Evolutionary conservation across 2,797 vertebrate genomes (phyloP), one percentile per base, ranked within the genome.

Genomic region (Sciurus carolinensis): DNA sequence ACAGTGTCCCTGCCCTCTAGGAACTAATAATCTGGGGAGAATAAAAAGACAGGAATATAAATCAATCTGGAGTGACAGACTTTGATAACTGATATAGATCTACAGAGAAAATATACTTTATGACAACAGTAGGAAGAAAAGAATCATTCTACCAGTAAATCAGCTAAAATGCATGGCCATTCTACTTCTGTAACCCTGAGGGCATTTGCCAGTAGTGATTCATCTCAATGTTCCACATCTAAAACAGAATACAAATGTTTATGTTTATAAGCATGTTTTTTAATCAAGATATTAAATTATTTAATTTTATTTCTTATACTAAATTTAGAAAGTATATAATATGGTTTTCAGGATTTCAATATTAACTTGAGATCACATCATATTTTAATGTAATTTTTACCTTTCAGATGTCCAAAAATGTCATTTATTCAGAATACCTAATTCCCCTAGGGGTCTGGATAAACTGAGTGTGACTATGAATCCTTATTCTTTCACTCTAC

Each of bases 301-400:
- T 93, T 67, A 89, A 54, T 86, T 79, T 83, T 92, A 75, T 72
- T 83, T 18, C 42, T 93, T 71, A 84, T 20, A 71, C 12, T 94
- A 73, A 81, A 95, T 4, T 79, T 57, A 75, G 50, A 88, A 93
- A 87, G 24, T 50, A 44, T 30, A 59, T 83, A 71, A 73, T 64
- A 90, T 18, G 66, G 18, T 85, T 80, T 85, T 86, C 6, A 79
- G 36, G 26, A 92, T 86, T 90, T 86, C 36, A 57, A 42, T 82
- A 66, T 47, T 82, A 77, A 10, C 28, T 79, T 83, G 15, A 88
- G 1, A 85, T 59, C 26, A 57, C 36, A 88, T 79, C 15, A 62
- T 80, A 62, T 79, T 82, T 94, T 94, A 95, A 26, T 52, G 39
- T 39, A 81, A 54, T 86, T 87, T 96, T 84, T 87, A 90, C 72